A percentile compares a stretch with the other conserved stretches of the same genome.
These are phyloP conservation scores for Xanthorhoe spadicearia DNA, from an alignment of 2,888 invertebrate species.

Conservation along the genomic window DNA sequence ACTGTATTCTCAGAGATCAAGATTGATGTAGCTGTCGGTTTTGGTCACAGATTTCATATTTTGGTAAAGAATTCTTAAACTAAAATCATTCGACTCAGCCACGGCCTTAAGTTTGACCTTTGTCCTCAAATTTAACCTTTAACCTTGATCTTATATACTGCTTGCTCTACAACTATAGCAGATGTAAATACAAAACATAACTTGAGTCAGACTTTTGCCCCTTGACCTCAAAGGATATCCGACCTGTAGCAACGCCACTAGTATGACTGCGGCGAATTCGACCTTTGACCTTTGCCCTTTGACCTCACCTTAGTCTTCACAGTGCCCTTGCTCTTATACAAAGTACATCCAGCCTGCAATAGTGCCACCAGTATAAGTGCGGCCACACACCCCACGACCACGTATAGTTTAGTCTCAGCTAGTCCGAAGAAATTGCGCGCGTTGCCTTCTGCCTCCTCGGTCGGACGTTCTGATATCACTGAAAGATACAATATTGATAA, in stretches of 20 bases:
- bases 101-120: neutral
- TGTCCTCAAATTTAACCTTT: neutral
- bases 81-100: too few species aligned
- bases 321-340: slow-evolving; percentile 84
- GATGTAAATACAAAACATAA: too few species aligned
- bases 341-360: slow-evolving; percentile 93
- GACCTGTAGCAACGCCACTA: slow-evolving; percentile 93
- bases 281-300: slow-evolving; percentile 86
- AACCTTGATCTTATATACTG: too few species aligned
- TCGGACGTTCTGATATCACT: slow-evolving; percentile 82
- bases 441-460: slow-evolving; percentile 65
- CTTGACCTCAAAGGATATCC: slow-evolving; percentile 91
- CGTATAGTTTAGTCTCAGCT: slow-evolving; percentile 90
- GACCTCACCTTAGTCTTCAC: slow-evolving; percentile 11
- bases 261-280: slow-evolving; percentile 87
- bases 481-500: slow-evolving; percentile 24
- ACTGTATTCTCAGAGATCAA: too few species aligned
- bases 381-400: slow-evolving; percentile 92
- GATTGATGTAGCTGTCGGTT: too few species aligned
- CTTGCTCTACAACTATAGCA: too few species aligned
- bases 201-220: too few species aligned
- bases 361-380: slow-evolving; percentile 92
- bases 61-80: too few species aligned
- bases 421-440: slow-evolving; percentile 85
- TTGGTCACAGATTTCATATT: too few species aligned